phyloP scores from a whole-genome alignment of 2,797 vertebrate genomes.

The Benthosema pterotum region DNA sequence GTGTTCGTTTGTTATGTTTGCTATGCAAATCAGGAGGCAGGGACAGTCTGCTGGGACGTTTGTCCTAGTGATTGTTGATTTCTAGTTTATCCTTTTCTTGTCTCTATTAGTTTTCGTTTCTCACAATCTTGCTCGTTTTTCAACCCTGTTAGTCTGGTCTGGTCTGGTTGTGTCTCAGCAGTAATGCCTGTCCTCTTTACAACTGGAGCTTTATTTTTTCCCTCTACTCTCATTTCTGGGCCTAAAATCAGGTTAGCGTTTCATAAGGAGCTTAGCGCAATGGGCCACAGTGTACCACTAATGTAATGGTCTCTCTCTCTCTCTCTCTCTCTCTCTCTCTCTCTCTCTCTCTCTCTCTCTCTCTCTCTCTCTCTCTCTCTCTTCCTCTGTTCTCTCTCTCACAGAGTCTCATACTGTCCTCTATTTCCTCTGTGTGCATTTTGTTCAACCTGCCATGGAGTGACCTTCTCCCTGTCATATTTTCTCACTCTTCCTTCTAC shows the following conservation, averaged over 20 bases:
- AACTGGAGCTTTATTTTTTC: conserved; percentile 70
- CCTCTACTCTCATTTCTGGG: conserved; percentile 77
- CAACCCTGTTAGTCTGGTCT: conserved; percentile 1
- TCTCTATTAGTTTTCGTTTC: background rate
- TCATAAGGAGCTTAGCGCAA: conserved; percentile 83
- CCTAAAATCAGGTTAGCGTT: conserved; percentile 83
- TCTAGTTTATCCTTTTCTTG: too few relatives aligned
- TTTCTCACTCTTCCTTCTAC: conserved; percentile 35
- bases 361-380: conserved; percentile 40
- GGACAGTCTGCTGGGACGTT: too few relatives aligned
- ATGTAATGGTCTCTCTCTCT: conserved; percentile 75
- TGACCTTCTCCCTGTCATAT: conserved; percentile 58
- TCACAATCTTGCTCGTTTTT: background rate
- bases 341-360: conserved; percentile 22
- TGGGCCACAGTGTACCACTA: conserved; percentile 78
- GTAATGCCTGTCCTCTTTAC: conserved; percentile 71
- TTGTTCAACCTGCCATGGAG: conserved; percentile 63
- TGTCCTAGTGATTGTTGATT: too few relatives aligned
- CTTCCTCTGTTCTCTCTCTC: conserved; percentile 19
- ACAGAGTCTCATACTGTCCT: conserved; percentile 53
- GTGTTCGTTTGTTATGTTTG: background rate
- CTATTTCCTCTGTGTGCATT: conserved; percentile 68
- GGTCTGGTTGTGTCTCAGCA: conserved; percentile 23
- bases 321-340: conserved; percentile 42
- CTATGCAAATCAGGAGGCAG: too few relatives aligned